Percentiles rank a stretch among this genome's conserved stretches.
These are phyloP conservation scores for Nectonema munidae DNA, from an alignment of 2,888 invertebrate species.

Conservation along the genomic window DNA sequence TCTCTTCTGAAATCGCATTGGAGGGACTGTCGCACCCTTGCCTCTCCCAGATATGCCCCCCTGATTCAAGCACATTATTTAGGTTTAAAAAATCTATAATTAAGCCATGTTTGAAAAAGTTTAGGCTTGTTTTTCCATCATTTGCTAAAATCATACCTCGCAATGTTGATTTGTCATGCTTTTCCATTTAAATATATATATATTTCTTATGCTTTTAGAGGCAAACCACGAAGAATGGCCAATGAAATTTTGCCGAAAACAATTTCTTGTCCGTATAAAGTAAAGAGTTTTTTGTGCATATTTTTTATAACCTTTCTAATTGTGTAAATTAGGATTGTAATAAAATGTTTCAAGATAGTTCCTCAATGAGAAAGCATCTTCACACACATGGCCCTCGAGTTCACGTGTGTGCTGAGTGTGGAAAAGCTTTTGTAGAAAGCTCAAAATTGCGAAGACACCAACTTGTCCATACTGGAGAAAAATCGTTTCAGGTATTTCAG, in stretches of 20 bases:
- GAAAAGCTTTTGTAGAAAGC: slow-evolving; percentile 84
- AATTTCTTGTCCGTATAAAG: slow-evolving; percentile 21
- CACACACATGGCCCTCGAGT: slow-evolving; percentile 84
- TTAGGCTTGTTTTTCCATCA: too few species aligned
- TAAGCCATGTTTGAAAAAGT: too few species aligned
- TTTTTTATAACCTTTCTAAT: slow-evolving; percentile 1
- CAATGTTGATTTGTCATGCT: too few species aligned
- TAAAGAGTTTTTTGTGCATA: not conserved
- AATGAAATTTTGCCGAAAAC: slow-evolving; percentile 23
- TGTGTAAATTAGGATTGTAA: slow-evolving; percentile 45
- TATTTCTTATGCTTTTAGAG: not conserved
- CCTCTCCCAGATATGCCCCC: too few species aligned
- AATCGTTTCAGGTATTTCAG: slow-evolving; percentile 55
- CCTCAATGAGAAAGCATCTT: slow-evolving; percentile 76
- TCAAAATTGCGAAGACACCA: slow-evolving; percentile 80
- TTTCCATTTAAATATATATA: too few species aligned
- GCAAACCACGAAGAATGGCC: slow-evolving; percentile 1
- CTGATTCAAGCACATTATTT: too few species aligned
- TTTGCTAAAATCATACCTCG: too few species aligned
- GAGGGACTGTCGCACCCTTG: too few species aligned
- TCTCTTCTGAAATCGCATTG: too few species aligned
- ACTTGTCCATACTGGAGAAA: slow-evolving; percentile 79
- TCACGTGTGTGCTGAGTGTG: slow-evolving; percentile 83
- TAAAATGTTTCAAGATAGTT: slow-evolving; percentile 81
- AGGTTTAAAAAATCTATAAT: too few species aligned